These are phyloP conservation scores for Vipera latastei DNA, from an alignment of 2,797 vertebrate genomes.

Conservation along the genomic window DNA sequence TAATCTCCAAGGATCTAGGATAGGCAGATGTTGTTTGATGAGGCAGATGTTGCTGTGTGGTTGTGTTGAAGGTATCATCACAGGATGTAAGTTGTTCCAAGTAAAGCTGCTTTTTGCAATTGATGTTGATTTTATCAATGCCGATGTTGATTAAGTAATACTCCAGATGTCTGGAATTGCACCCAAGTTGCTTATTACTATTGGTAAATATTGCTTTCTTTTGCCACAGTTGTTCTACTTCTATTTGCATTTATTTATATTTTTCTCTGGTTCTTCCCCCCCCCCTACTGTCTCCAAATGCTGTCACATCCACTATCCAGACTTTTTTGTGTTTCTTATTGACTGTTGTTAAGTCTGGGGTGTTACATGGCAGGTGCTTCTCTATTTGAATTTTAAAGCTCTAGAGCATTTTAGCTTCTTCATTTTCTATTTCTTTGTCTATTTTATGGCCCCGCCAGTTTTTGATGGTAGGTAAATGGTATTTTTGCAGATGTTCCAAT, in stretches of 20 bases:
- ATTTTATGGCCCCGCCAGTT: background rate
- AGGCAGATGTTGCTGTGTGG: background rate
- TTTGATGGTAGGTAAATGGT: background rate
- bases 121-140: background rate
- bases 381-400: background rate
- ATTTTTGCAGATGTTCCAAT: background rate
- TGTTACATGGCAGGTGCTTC: background rate
- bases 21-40: background rate
- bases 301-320: background rate
- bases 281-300: background rate
- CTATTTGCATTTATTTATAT: background rate
- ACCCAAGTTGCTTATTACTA: background rate
- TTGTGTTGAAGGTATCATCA: background rate
- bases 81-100: background rate
- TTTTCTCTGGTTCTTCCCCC: rapidly evolving
- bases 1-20: background rate
- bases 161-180: background rate
- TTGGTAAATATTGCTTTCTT: background rate
- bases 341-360: background rate
- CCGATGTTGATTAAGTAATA: background rate
- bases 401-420: background rate
- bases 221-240: background rate
- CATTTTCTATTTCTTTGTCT: background rate
- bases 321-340: background rate
- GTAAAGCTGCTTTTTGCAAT: background rate